phyloP scores from a whole-genome alignment of 2,113 vertebrate genomes.

The Psittacula cyanocephala region DNA sequence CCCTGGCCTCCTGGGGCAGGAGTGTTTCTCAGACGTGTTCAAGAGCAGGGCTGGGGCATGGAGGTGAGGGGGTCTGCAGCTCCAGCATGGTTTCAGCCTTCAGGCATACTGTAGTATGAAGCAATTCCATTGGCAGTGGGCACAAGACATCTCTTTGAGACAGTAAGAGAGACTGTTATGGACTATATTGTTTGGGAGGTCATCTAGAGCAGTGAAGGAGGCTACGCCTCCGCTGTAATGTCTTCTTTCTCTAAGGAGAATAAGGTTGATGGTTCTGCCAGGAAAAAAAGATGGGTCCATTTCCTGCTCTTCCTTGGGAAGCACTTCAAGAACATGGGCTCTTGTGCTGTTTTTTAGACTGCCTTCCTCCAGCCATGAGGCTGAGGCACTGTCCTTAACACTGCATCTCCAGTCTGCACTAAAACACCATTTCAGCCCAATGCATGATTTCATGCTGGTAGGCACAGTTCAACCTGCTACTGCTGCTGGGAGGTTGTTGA shows the following conservation, averaged over 20 bases:
- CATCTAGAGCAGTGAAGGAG: not conserved
- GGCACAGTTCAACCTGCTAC: not conserved
- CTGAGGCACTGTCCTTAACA: not conserved
- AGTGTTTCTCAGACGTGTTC: not conserved
- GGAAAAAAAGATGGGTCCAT: constrained; percentile 1
- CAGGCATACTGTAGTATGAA: not conserved
- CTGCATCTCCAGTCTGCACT: not conserved
- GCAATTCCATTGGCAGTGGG: not conserved
- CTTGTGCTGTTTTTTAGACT: not conserved
- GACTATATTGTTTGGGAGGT: not conserved
- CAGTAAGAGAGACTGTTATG: not conserved
- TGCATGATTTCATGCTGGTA: not conserved
- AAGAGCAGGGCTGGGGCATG: not conserved
- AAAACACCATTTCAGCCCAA: not conserved
- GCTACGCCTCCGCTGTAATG: not conserved
- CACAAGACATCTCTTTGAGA: not conserved
- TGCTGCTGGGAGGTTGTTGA: not conserved
- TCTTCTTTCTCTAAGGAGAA: not conserved
- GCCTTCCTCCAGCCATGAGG: not conserved
- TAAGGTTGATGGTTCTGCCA: not conserved
- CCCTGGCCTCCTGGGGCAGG: not conserved
- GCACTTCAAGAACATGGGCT: not conserved
- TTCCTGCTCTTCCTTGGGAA: not conserved
- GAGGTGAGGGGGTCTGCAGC: too few species aligned
- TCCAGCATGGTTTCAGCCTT: not conserved